Conservation (phyloP, 1,140 invertebrate genomes). For the Anoplolepis gracilipes region DNA sequence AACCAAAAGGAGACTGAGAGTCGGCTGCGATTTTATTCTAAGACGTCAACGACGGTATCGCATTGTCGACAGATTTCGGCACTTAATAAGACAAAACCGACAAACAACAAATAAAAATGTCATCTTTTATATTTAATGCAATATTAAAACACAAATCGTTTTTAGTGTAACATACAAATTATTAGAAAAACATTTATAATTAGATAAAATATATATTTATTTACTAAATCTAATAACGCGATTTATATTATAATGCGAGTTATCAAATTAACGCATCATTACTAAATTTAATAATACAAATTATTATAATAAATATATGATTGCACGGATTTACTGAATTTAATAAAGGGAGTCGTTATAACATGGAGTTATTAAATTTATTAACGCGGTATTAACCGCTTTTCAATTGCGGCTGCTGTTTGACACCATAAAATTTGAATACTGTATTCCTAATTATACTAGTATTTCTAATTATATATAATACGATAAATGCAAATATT, state of each 20-base stretch:
- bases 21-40: constrained; percentile 52
- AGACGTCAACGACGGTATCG: constrained; percentile 39
- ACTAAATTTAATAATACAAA: constrained; percentile 56
- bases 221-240: constrained; percentile 51
- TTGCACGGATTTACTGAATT: constrained; percentile 37
- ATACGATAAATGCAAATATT: constrained; percentile 5
- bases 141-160: background rate
- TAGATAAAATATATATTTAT: constrained; percentile 39
- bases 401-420: constrained; percentile 13
- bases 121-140: background rate
- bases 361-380: constrained; percentile 55
- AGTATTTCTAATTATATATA: constrained; percentile 11
- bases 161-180: constrained; percentile 4
- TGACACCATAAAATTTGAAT: constrained; percentile 34
- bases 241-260: constrained; percentile 41
- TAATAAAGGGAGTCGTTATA: constrained; percentile 52
- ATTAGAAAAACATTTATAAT: background rate
- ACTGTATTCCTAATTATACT: constrained; percentile 8
- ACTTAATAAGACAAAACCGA: background rate
- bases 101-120: background rate
- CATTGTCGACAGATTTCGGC: constrained; percentile 17
- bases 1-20: constrained; percentile 60
- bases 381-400: constrained; percentile 42
- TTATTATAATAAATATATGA: constrained; percentile 54
- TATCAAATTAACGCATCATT: constrained; percentile 54